These are phyloP conservation scores for Trematocara macrostoma DNA, from an alignment of 2,113 vertebrate genomes.

Conservation along the genomic window DNA sequence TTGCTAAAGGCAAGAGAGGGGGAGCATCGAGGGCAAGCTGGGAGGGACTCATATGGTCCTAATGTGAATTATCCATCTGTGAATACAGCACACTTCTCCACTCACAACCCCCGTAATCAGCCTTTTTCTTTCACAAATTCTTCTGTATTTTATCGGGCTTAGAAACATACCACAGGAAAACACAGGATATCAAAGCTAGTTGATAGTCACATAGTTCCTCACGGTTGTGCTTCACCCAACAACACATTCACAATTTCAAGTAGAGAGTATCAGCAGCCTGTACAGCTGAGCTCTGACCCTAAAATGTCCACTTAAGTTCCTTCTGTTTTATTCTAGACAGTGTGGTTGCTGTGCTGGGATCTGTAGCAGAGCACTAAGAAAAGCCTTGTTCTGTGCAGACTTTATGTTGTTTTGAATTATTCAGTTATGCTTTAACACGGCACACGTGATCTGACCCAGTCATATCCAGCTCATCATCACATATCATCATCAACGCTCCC, in stretches of 20 bases:
- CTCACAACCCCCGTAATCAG: neutral
- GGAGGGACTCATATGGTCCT: neutral
- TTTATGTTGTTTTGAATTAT: conserved; percentile 46
- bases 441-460: conserved; percentile 22
- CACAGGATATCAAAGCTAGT: neutral
- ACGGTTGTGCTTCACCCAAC: neutral
- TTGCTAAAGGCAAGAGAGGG: neutral
- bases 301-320: conserved; percentile 27
- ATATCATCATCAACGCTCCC: neutral
- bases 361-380: neutral
- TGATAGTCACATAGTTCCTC: neutral
- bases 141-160: neutral
- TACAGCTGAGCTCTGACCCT: conserved; percentile 10
- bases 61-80: conserved; percentile 20
- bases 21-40: neutral
- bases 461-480: conserved; percentile 10
- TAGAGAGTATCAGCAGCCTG: neutral
- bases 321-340: neutral
- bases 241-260: neutral
- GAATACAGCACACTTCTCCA: neutral
- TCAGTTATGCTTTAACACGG: conserved; percentile 38
- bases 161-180: neutral
- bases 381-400: neutral
- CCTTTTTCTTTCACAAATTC: neutral
- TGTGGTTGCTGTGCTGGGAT: neutral